Evolutionary conservation across 1,140 invertebrate species (phyloP), one percentile per base, ranked within the genome.

Genomic region (Chironomus tepperi): DNA sequence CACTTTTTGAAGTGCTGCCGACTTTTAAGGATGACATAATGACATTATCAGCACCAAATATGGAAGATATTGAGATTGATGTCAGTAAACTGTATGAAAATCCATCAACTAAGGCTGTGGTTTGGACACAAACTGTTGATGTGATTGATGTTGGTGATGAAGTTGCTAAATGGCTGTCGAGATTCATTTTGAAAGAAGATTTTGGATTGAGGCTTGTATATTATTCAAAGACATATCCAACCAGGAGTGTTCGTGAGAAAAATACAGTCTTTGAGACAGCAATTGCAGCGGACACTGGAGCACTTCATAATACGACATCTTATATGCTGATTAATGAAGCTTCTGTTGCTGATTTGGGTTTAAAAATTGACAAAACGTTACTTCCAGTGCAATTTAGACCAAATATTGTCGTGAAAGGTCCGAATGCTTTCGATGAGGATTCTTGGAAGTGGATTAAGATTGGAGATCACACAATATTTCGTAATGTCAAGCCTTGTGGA

Each of bases 361-460:
- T 75, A 9, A 83, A 85, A 74, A 74, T 90, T 10, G 79, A 85
- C 21, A 82, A 86, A 15, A 79, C 83, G n/a, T 84, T 89, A 1
- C 81, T 84, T n/a, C 75, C 85, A 6, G 77, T 86, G 74, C 81
- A 87, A 74, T 92, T 92, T 79, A 83, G 90, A 57, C 86, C 87
- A 0, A 92, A 91, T 80, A 88, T 92, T 75, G 83, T 91, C 0
- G 83, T 92, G 7, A 86, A 87, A 77, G 89, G 89, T 1, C 81
- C 86, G 0, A 76, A 83, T 19, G 78, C 88, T 3, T 90, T 86
- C 77, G 88, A 86, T 3, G 91, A 93, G 81, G 89, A 91, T 76
- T 80, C 83, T 15, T 91, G 89, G 89, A 85, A 87, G 47, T 91
- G 86, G 82, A 79, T 91, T n/a, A 89, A 88, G 82, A 89, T 91